phyloP scores from a whole-genome alignment of 2,797 vertebrate genomes.

The Eremophila alpestris region DNA sequence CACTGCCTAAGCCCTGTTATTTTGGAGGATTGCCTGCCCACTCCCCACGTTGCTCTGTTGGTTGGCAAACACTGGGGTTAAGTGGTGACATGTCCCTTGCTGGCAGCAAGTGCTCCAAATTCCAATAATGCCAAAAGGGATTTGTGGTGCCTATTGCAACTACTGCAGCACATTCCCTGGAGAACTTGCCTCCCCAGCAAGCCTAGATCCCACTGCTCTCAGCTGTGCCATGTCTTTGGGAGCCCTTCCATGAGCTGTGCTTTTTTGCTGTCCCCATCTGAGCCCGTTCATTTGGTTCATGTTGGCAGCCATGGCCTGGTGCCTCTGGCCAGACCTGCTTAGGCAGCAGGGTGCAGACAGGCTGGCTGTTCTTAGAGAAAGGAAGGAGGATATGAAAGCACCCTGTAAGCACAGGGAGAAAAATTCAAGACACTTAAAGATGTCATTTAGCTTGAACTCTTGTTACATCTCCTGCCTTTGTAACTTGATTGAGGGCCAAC shows the following conservation, averaged over 20 bases:
- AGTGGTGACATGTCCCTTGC: fast-evolving
- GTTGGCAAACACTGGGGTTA: not conserved
- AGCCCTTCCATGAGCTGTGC: not conserved
- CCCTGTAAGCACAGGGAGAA: not conserved
- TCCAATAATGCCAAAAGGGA: not conserved
- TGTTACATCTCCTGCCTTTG: not conserved
- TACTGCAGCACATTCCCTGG: fast-evolving
- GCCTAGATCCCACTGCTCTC: not conserved
- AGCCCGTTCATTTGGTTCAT: not conserved
- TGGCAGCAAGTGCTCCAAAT: not conserved
- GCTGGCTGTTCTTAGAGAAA: not conserved
- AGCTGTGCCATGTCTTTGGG: not conserved
- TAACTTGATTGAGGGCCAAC: fast-evolving
- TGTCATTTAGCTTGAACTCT: not conserved
- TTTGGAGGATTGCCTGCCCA: fast-evolving
- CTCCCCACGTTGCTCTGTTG: not conserved
- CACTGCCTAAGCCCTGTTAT: fast-evolving
- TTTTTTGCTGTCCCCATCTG: not conserved
- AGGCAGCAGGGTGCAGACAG: not conserved
- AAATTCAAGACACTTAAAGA: not conserved
- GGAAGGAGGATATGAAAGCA: not conserved
- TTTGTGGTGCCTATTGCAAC: not conserved
- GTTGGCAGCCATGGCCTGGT: not conserved
- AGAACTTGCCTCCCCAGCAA: not conserved
- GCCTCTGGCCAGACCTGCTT: not conserved